phyloP scores from a whole-genome alignment of 2,113 vertebrate species.

The Microcebus ravelobensis region DNA sequence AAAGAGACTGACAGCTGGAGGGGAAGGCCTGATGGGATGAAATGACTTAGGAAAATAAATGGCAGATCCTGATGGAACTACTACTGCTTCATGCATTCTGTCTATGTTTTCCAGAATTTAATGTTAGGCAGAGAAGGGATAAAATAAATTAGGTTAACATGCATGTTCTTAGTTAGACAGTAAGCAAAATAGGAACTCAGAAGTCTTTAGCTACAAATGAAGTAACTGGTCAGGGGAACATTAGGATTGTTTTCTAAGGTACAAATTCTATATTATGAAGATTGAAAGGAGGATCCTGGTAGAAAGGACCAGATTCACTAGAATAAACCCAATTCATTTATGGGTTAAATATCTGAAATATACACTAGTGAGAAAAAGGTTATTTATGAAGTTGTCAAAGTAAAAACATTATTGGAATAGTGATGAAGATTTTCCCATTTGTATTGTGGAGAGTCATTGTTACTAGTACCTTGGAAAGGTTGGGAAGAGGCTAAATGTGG shows the following conservation, averaged over 20 bases:
- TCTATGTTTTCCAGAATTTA: neutral
- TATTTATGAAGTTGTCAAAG: neutral
- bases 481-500: neutral
- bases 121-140: neutral
- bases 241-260: neutral
- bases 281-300: neutral
- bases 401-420: neutral
- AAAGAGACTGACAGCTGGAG: neutral
- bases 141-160: neutral
- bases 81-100: neutral
- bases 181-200: neutral
- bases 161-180: neutral
- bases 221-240: neutral
- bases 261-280: neutral
- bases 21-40: neutral
- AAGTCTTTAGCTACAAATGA: neutral
- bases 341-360: neutral
- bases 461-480: neutral
- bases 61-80: neutral
- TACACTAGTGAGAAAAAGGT: neutral
- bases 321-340: neutral
- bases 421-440: neutral
- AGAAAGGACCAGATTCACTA: neutral
- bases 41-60: neutral
- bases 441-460: constrained; percentile 10